These are phyloP conservation scores for Falco cherrug DNA, from an alignment of 2,797 vertebrate species.

Conservation along the genomic window DNA sequence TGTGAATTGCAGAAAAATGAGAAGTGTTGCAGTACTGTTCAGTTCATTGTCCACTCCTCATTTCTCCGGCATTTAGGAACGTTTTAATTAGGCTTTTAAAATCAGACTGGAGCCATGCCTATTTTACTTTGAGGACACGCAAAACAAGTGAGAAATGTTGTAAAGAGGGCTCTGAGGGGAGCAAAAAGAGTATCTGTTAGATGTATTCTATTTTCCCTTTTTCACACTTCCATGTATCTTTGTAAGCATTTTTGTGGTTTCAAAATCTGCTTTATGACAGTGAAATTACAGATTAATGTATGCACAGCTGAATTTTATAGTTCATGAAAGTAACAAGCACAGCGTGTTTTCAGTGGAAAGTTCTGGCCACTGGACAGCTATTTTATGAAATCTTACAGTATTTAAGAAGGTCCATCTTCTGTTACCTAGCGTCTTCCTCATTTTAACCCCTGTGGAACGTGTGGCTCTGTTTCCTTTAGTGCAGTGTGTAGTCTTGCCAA, in stretches of 20 bases:
- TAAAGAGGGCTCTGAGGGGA: background rate
- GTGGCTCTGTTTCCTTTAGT: background rate
- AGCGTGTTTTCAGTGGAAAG: slow-evolving; percentile 5
- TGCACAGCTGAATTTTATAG: slow-evolving; percentile 18
- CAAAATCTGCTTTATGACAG: slow-evolving; percentile 26
- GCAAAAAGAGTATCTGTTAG: background rate
- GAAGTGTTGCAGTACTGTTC: background rate
- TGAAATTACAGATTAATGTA: slow-evolving; percentile 47
- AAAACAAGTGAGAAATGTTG: background rate
- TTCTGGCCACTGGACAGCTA: slow-evolving; percentile 1
- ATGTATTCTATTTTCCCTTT: background rate
- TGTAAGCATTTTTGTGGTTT: background rate
- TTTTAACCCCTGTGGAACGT: background rate
- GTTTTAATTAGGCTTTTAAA: background rate
- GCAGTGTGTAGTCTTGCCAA: rapidly evolving
- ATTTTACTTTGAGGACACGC: background rate
- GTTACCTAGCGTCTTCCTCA: background rate
- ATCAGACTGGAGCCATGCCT: background rate
- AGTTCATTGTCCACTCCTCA: rapidly evolving
- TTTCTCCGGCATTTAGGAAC: background rate
- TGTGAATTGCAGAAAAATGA: background rate
- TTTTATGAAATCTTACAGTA: background rate
- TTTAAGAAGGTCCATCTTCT: background rate
- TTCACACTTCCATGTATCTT: background rate
- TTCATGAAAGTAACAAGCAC: slow-evolving; percentile 46